Evolutionary conservation across 2,888 invertebrate genomes (phyloP), one percentile per base, ranked within the genome.

Genomic region (Hemistola chrysoprasaria): DNA sequence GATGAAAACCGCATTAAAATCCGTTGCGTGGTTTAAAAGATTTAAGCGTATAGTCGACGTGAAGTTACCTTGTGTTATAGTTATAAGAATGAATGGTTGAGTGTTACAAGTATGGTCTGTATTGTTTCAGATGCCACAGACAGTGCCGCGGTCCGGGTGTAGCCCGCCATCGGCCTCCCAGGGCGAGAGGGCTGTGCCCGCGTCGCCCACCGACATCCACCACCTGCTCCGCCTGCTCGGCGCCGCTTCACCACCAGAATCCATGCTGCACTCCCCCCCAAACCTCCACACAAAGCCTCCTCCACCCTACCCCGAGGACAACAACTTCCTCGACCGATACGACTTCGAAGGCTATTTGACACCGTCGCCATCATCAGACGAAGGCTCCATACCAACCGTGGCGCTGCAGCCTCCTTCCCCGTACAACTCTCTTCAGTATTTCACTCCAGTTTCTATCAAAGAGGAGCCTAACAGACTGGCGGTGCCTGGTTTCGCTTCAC

Each of bases 41-140:
- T n/a, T n/a, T n/a, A n/a, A n/a, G n/a, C n/a, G n/a, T n/a, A n/a
- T n/a, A n/a, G n/a, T n/a, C n/a, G n/a, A n/a, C n/a, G n/a, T n/a
- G n/a, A n/a, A n/a, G n/a, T n/a, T n/a, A n/a, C n/a, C n/a, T n/a
- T n/a, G n/a, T n/a, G n/a, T n/a, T n/a, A n/a, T n/a, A n/a, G n/a
- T n/a, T n/a, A n/a, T n/a, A n/a, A n/a, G n/a, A n/a, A n/a, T n/a
- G n/a, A n/a, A n/a, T n/a, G n/a, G n/a, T 16, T 16, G 16, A 16
- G 16, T 3, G 16, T 16, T 16, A 16, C 2, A 16, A 16, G 9
- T 35, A 38, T 20, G 4, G 36, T 55, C 62, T 58, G 43, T 34
- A 35, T 86, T 84, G 78, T 79, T 50, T 35, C 92, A 95, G 95
- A 95, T 95, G 94, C 94, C 95, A 82, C 95, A 95, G 90, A 94